Percentiles rank a stretch among this genome's conserved stretches.
Evolutionary conservation across 2,113 vertebrate species (phyloP).

Genomic region (Numida meleagris): DNA sequence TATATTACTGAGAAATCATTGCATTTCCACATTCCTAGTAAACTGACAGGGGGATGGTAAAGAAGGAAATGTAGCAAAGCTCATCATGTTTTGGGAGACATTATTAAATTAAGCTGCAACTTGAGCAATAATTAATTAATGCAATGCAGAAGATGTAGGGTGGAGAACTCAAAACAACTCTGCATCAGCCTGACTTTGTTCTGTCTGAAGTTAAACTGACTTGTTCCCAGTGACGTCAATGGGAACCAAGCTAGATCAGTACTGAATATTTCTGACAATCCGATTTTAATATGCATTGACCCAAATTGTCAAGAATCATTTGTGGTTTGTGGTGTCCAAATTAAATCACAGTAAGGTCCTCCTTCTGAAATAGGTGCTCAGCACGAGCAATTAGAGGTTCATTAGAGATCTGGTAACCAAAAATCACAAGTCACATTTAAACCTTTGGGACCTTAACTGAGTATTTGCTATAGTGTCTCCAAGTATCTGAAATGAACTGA

Average conservation of each 20-base stretch:
- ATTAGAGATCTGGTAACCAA: background rate
- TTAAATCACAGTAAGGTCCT: background rate
- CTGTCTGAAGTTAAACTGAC: constrained; percentile 42
- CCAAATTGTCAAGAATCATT: background rate
- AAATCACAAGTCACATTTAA: background rate
- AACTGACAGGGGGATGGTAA: background rate
- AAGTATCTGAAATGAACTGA: background rate
- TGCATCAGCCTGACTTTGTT: constrained; percentile 41
- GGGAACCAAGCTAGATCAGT: background rate
- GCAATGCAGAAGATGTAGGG: constrained; percentile 14
- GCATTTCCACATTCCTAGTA: background rate
- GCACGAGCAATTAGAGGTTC: background rate
- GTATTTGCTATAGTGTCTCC: background rate
- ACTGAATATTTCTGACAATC: constrained; percentile 10
- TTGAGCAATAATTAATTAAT: constrained; percentile 64
- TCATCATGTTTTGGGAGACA: constrained; percentile 21
- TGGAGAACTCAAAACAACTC: constrained; percentile 55
- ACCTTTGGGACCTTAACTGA: background rate
- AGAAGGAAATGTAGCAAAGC: background rate
- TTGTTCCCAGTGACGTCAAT: constrained; percentile 40
- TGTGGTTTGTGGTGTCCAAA: background rate
- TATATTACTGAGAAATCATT: background rate
- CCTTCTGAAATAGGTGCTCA: background rate
- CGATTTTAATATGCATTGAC: background rate
- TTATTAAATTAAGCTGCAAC: constrained; percentile 55